Evolutionary conservation across 1,140 invertebrate species (phyloP), one percentile per base, ranked within the genome.

Genomic region (Formica exsecta): DNA sequence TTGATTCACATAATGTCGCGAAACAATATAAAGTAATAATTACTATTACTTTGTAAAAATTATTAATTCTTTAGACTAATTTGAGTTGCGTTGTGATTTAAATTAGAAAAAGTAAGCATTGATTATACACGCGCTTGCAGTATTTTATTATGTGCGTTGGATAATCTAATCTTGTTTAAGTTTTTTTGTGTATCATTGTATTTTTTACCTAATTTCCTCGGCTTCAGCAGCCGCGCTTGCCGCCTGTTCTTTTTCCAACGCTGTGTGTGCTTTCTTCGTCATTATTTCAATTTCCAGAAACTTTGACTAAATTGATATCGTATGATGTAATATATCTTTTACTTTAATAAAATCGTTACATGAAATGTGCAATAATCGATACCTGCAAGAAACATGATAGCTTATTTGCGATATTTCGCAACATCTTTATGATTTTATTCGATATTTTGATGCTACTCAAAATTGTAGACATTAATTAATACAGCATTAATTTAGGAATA

Each of bases 181-280:
- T 22, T 19, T 4, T 54, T 13, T 80, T 4, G 1, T 68, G 4
- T 13, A 62, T 62, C 4, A 70, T n/a, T 71, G 0, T 22, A 11
- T 22, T 3, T 61, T 59, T 83, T 84, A 91, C 88, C 70, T 86
- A 57, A 87, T 73, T 25, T 76, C 79, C 19, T 89, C 90, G n/a
- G 87, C 84, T 84, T 89, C 89, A 16, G 83, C 83, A 9, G 76
- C 86, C 32, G 71, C 85, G 0, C 76, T 88, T 9, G 79, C 86
- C 8, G 86, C 64, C 22, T 79, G 85, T 44, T 76, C 77, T 59
- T 87, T 90, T 62, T 92, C 91, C 32, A 83, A 73, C 13, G 66
- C 81, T 71, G 83, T 90, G 7, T 77, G 85, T 29, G 51, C 77
- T 51, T 86, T 92, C 62, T 77, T 87, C 2, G 62, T 70, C 81